phyloP scores from a whole-genome alignment of 2,113 vertebrate species.

The Dicerorhinus sumatrensis region DNA sequence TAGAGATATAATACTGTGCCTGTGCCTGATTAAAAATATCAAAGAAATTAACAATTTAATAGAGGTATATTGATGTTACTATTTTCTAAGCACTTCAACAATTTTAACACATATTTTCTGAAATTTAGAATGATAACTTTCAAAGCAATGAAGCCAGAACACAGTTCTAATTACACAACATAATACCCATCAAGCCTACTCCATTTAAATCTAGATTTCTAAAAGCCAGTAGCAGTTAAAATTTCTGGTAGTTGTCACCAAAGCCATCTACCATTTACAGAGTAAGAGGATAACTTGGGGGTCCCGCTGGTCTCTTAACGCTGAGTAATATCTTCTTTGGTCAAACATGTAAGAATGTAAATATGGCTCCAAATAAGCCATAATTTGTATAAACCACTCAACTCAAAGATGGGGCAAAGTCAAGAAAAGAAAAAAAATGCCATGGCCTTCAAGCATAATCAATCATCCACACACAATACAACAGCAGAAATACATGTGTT shows the following conservation, averaged over 20 bases:
- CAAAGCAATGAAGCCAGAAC: not conserved
- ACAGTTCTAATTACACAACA: not conserved
- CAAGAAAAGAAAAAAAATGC: not conserved
- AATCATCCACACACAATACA: not conserved
- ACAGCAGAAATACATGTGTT: not conserved
- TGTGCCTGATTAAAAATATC: not conserved
- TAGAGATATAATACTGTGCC: not conserved
- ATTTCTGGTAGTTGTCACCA: not conserved
- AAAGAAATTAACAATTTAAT: not conserved
- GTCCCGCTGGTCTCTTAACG: not conserved
- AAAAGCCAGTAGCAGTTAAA: not conserved
- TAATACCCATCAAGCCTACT: not conserved
- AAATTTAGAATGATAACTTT: not conserved
- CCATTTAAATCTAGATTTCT: not conserved
- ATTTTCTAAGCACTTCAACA: not conserved
- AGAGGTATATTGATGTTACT: not conserved
- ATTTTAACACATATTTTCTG: not conserved
- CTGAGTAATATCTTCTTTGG: not conserved
- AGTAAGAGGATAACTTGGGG: not conserved
- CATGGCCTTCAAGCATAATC: not conserved
- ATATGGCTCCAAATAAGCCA: not conserved
- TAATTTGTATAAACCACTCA: not conserved
- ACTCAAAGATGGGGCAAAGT: not conserved
- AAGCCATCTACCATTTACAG: not conserved
- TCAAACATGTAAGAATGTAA: slow-evolving; percentile 26